Evolutionary conservation across 2,113 vertebrate genomes (phyloP).

Genomic region (Sitta europaea): DNA sequence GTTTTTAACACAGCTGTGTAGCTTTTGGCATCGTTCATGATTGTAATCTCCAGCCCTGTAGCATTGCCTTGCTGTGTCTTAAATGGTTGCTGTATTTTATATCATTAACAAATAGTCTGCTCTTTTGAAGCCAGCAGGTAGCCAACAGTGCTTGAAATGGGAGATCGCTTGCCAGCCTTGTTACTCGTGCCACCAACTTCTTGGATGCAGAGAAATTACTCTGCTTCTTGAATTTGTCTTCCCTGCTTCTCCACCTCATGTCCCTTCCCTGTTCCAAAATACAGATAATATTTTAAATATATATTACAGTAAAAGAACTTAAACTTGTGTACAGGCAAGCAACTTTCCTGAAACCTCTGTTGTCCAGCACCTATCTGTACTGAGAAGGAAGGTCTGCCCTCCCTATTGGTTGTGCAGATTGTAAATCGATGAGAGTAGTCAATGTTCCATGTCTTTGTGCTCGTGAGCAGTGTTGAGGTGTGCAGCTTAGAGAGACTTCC

Average conservation of each 20-base stretch:
- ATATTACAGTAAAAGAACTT: conserved; percentile 23
- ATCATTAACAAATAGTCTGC: conserved; percentile 22
- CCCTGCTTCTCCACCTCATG: conserved; percentile 2
- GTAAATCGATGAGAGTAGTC: neutral
- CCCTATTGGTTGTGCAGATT: neutral
- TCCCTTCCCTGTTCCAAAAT: conserved; percentile 15
- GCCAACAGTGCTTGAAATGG: conserved; percentile 9
- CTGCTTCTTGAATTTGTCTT: conserved; percentile 47
- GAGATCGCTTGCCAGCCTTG: conserved; percentile 31
- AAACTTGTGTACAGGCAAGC: conserved; percentile 11
- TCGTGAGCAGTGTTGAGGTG: neutral
- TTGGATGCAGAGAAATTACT: neutral
- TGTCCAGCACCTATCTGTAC: neutral
- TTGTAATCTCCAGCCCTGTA: conserved; percentile 2
- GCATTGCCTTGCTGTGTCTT: conserved; percentile 47
- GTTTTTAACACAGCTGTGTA: conserved; percentile 15
- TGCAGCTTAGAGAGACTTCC: neutral
- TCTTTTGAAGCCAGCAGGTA: conserved; percentile 39
- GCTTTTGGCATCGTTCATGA: neutral
- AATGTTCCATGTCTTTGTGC: neutral
- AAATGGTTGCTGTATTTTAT: conserved; percentile 32
- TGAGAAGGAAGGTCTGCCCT: neutral
- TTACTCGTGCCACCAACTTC: conserved; percentile 37
- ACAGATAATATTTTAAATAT: conserved; percentile 8
- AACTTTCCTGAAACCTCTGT: conserved; percentile 2